Base-by-base conservation (phyloP, 2,888 invertebrate genomes). In the Platynereis dumerilii region DNA sequence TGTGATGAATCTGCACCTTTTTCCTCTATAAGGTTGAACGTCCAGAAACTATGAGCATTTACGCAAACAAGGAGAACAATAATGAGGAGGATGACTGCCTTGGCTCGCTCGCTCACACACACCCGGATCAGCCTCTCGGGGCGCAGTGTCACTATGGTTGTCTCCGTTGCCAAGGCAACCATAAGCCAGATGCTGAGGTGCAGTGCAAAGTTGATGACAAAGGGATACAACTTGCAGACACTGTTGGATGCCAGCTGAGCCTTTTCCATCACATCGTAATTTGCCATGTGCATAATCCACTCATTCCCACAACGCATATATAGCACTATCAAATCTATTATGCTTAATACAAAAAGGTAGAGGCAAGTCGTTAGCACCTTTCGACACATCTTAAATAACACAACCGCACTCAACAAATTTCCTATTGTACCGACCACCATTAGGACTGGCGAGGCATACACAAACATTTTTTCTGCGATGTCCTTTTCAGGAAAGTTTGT, bases 31-130 rank as follows among this genome's bases (percentile, higher is more conserved):
- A 81, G 68, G 0, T 78, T 79, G 52, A 74, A 74, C 1, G 83
- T 80, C 83, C 83, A 83, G 76, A 83, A 83, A 71, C 74, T 78
- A 66, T 81, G 81, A 20, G 80, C 76, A 66, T 82, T 80, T 42
- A 81, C 71, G 60, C 79, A 78, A 22, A 81, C 75, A 5, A 82
- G 70, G 0, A 83, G 64, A 3, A 83, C 79, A 17, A 76, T 73
- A 22, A 80, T 74, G 20, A 81, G 74, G 26, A 81, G 68, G 22
- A 80, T 72, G 52, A 79, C 74, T 27, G 81, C 77, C 12, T 76
- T 75, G 3, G 79, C 80, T n/a, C 79, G 72, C 64, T 81, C 79
- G 2, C 75, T 58, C 2, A 77, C 77, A 68, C 82, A 82, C 71
- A 80, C 76, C 52, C 66, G 66, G 67, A 56, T 76, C 24, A 78